Evolutionary conservation across 1,140 invertebrate genomes (phyloP), one percentile per base, ranked within the genome.

Genomic region (Sinella curviseta): DNA sequence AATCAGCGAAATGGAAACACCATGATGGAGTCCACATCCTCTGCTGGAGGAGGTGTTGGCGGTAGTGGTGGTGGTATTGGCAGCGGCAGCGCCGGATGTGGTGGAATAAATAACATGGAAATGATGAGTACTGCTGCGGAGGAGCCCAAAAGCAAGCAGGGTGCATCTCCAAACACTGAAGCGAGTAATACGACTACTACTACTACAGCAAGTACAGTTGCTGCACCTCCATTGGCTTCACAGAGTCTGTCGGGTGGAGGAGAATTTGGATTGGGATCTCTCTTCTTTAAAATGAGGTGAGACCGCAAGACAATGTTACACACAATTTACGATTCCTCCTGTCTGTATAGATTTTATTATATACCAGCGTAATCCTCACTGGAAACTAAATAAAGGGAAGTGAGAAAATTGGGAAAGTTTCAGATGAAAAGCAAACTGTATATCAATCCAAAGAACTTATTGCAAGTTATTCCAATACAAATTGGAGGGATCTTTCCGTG

Each of bases 221-320:
- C 75, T 77, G 77, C 73, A 30, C 54, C 31, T 74, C 74, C 77
- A 20, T 36, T 35, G 24, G 75, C 70, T 34, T 33, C 35, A 33
- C 78, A 83, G 24, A 73, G 54, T 36, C 57, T 81, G n/a, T 88
- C 0, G 17, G 90, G 90, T 78, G 90, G 86, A 76, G 90, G 88
- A 77, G 85, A 89, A 39, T 89, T 88, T 39, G 90, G 91, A 82
- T 90, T 97, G 65, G 96, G 96, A 0, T 92, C 94, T 76, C 87
- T 98, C 79, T 91, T 95, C 79, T 98, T 96, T 85, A 94, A 94
- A 85, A 85, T 96, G 54, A 91, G 93, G 88, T 92, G 33, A 74
- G 14, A 48, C 4, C 39, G n/a, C n/a, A n/a, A n/a, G n/a, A n/a
- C n/a, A n/a, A n/a, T n/a, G n/a, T n/a, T n/a, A n/a, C 48, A 54